Evolutionary conservation across 2,888 invertebrate species (phyloP).

Genomic region (Orthosia gothica): DNA sequence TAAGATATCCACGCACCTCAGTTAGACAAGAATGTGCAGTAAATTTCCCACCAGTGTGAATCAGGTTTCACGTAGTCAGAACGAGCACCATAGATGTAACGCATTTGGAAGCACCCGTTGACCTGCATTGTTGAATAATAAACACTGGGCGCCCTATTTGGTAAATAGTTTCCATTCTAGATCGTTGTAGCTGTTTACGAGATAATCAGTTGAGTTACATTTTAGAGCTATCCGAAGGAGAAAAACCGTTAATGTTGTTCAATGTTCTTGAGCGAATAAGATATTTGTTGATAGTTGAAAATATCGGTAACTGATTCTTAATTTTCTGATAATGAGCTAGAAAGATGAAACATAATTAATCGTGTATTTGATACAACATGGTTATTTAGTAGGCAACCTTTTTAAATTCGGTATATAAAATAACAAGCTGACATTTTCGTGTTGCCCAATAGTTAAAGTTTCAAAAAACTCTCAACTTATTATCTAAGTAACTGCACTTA

Average conservation of each 20-base stretch:
- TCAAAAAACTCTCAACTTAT: neutral
- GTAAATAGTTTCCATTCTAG: constrained; percentile 44
- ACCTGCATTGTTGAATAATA: constrained; percentile 63
- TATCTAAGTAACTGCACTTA: neutral
- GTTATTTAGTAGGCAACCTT: neutral
- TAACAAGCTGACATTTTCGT: too few relatives aligned
- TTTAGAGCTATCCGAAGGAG: neutral
- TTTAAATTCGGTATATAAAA: too few relatives aligned
- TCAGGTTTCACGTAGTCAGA: constrained; percentile 33
- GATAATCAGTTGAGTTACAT: constrained; percentile 31
- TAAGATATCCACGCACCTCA: neutral
- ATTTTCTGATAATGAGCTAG: neutral
- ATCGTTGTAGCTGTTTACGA: constrained; percentile 32
- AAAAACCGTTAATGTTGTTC: constrained; percentile 20
- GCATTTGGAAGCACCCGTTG: constrained; percentile 44
- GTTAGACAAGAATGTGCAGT: constrained; percentile 3
- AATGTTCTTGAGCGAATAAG: neutral
- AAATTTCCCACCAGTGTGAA: constrained; percentile 35
- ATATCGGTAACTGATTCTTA: neutral
- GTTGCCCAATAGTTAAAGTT: too few relatives aligned
- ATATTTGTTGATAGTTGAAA: neutral
- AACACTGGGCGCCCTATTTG: constrained; percentile 36
- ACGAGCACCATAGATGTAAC: constrained; percentile 41
- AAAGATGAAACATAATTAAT: neutral
- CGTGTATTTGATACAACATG: too few relatives aligned